These are phyloP conservation scores for Drosophila mulleri DNA, from an alignment of 2,888 invertebrate genomes.

Conservation along the genomic window DNA sequence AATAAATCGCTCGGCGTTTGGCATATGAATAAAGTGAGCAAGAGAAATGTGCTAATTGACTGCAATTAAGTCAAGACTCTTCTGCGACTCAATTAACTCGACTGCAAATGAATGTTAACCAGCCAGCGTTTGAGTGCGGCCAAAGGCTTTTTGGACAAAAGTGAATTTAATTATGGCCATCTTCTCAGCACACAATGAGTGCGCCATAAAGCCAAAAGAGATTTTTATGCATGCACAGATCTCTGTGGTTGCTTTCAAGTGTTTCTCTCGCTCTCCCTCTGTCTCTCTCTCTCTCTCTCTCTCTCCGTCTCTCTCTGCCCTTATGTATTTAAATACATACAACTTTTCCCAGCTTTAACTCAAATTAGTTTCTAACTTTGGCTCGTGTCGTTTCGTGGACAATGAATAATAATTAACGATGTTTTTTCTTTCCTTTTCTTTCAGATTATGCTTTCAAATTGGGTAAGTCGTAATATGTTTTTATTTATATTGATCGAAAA, in stretches of 20 bases:
- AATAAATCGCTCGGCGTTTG: slow-evolving; percentile 22
- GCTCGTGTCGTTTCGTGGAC: background rate
- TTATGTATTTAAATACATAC: background rate
- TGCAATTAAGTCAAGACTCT: slow-evolving; percentile 60
- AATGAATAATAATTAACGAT: slow-evolving; percentile 7
- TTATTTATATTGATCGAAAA: background rate
- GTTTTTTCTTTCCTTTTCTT: slow-evolving; percentile 2
- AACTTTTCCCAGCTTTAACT: background rate
- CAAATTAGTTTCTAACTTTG: background rate
- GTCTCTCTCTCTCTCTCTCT: no score
- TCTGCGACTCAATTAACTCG: slow-evolving; percentile 43
- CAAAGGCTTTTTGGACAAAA: slow-evolving; percentile 18
- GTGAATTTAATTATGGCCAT: slow-evolving; percentile 32
- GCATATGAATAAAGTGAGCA: slow-evolving; percentile 34
- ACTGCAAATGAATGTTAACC: slow-evolving; percentile 39
- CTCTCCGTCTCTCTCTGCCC: background rate
- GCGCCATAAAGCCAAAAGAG: slow-evolving; percentile 19
- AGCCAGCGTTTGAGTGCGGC: slow-evolving; percentile 11
- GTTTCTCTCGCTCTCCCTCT: background rate
- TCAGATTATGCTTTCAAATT: slow-evolving; percentile 6
- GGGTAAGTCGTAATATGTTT: slow-evolving; percentile 16
- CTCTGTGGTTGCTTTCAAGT: background rate
- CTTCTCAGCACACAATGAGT: slow-evolving; percentile 11
- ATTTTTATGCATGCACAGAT: slow-evolving; percentile 13
- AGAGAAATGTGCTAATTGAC: slow-evolving; percentile 42